phyloP scores from a whole-genome alignment of 2,113 vertebrate species.

The Myocastor coypus region DNA sequence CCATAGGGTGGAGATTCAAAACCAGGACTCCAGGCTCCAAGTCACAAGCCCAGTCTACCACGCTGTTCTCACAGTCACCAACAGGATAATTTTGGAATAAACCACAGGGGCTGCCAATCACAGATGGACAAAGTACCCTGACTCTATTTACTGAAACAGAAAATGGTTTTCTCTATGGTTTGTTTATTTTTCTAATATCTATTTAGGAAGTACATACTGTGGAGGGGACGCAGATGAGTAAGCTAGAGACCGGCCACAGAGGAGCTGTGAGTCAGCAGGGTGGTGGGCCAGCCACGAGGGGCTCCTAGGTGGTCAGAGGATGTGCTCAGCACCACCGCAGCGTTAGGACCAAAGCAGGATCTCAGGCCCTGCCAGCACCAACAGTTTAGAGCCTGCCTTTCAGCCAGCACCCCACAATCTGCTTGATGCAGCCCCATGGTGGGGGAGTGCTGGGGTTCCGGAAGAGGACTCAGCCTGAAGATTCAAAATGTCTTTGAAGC shows the following conservation, averaged over 20 bases:
- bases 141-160: slow-evolving; percentile 41
- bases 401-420: neutral
- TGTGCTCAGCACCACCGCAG: fast-evolving
- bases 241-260: neutral
- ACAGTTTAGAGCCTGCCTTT: neutral
- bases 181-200: slow-evolving; percentile 47
- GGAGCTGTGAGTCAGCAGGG: neutral
- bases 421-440: neutral
- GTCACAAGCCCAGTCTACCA: neutral
- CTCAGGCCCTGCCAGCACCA: neutral
- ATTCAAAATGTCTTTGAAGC: neutral
- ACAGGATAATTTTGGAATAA: neutral
- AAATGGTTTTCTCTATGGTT: slow-evolving; percentile 39
- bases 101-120: neutral
- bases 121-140: neutral
- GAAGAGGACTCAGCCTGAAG: neutral
- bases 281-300: neutral
- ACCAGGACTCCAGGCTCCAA: neutral
- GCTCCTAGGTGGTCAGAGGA: neutral
- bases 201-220: neutral
- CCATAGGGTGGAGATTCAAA: slow-evolving; percentile 12
- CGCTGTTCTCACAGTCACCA: neutral
- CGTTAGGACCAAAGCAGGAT: neutral
- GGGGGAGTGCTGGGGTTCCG: neutral
- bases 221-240: neutral